Base-by-base conservation (phyloP, 1,140 invertebrate species). In the Leptinotarsa defecta region DNA sequence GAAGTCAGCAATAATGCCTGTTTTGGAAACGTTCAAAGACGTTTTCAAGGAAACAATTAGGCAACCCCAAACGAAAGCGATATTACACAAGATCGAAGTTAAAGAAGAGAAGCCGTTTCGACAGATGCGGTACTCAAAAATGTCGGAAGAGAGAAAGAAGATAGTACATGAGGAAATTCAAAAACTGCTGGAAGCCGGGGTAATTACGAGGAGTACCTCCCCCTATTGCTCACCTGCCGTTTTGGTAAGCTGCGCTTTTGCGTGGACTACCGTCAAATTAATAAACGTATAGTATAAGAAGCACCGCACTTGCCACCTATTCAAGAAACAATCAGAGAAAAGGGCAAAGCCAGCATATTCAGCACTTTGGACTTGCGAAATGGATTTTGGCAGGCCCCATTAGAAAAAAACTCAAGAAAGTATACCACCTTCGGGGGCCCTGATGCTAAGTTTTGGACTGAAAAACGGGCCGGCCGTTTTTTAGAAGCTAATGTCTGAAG, bases 241-340 rank as follows among this genome's bases (percentile, higher is more conserved):
- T 0, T 68, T 80, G 2, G 79, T 0, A 65, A 67, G 19, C 65
- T 67, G 19, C 73, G 82, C 13, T 80, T 84, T 49, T 84, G 80
- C 43, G 65, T 82, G 0, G 79, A 84, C 62, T 83, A 81, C 62
- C 73, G 84, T 1, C 22, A 71, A 6, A 48, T 90, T 0, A 90
- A 90, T 76, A 48, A 69, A 0, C 77, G 86, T 0, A 89, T 85
- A 0, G 78, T 77, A 8, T 77, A 79, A n/a, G 84, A 85, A 24
- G 74, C 81, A 0, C 80, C 82, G n/a, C 79, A 81, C 3, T 48
- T 85, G 11, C 80, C 82, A 6, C 4, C 13, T 1, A 80, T 80
- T 13, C 11, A 22, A 0, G 79, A 80, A 1, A 71, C 65, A 0
- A 11, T 81, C 5, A 19, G 52, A 17, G 76, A 76, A 17, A 68